Percentiles rank a stretch among this genome's conserved stretches.
Conservation (phyloP, 2,888 invertebrate genomes). For the Xestia sexstrigata region DNA sequence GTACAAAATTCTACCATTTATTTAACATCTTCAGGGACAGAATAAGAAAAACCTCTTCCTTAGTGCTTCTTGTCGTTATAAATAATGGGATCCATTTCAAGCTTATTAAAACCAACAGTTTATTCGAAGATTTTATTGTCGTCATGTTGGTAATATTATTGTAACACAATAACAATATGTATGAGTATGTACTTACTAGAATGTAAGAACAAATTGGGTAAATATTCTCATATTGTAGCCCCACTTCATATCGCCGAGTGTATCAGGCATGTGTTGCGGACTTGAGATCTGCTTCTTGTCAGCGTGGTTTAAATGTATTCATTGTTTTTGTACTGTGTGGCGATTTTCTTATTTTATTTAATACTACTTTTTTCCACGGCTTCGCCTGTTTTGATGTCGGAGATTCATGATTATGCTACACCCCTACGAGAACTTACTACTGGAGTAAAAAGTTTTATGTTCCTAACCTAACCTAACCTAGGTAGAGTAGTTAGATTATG, state of each 20-base stretch:
- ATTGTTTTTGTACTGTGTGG: not conserved
- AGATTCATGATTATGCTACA: not conserved
- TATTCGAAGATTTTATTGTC: not conserved
- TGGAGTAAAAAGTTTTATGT: not conserved
- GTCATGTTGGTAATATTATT: not conserved
- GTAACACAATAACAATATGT: not conserved
- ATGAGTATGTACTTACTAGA: not conserved
- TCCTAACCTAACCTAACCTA: not conserved
- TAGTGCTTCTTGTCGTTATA: not conserved
- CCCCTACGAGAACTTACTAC: not conserved
- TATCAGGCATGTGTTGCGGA: conserved; percentile 2
- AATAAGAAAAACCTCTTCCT: not conserved
- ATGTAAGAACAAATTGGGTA: not conserved
- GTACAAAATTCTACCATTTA: not conserved
- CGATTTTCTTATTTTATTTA: not conserved
- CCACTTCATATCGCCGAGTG: not conserved
- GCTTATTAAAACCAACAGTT: not conserved
- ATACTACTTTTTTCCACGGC: not conserved
- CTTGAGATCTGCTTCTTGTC: conserved; percentile 21
- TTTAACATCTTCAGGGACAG: not conserved
- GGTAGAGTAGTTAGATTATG: not conserved
- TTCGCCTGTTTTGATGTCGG: not conserved
- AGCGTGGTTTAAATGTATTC: not conserved
- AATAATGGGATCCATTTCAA: not conserved
- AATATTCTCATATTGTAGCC: not conserved